Conservation (phyloP, 2,797 vertebrate species). For the Lepilemur ruficaudatus region DNA sequence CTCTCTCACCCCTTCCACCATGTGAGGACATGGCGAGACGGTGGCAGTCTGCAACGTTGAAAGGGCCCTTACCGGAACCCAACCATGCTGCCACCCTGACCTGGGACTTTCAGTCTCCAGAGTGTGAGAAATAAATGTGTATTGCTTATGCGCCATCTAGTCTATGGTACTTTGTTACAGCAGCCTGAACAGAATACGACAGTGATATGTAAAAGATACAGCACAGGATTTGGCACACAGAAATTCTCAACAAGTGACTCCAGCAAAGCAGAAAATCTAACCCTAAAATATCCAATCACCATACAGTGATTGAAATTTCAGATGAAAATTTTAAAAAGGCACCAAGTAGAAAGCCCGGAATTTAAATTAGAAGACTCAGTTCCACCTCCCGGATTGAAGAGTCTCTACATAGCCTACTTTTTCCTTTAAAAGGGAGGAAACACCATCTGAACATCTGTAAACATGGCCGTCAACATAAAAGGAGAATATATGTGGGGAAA, state of each 20-base stretch:
- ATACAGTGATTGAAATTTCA: background rate
- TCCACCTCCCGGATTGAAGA: background rate
- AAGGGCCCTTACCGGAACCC: background rate
- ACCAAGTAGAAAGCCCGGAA: background rate
- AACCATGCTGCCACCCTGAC: background rate
- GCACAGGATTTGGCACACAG: background rate
- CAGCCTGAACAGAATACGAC: background rate
- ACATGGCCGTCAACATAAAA: background rate
- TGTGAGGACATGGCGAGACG: background rate
- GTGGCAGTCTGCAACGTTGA: background rate
- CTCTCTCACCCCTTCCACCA: background rate
- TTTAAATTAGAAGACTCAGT: background rate
- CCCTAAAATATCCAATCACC: background rate
- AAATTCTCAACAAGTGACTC: background rate
- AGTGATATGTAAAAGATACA: background rate
- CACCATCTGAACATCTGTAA: background rate
- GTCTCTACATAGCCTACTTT: background rate
- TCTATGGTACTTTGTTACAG: background rate
- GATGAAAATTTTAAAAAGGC: background rate
- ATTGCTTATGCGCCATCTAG: background rate
- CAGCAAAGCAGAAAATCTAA: background rate
- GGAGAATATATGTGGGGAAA: background rate
- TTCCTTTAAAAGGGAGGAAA: background rate
- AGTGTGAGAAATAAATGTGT: background rate
- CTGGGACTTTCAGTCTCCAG: background rate